A percentile compares a stretch with the other conserved stretches of the same genome.
phyloP scores from a whole-genome alignment of 2,888 invertebrate genomes.

The Adelphocoris suturalis region DNA sequence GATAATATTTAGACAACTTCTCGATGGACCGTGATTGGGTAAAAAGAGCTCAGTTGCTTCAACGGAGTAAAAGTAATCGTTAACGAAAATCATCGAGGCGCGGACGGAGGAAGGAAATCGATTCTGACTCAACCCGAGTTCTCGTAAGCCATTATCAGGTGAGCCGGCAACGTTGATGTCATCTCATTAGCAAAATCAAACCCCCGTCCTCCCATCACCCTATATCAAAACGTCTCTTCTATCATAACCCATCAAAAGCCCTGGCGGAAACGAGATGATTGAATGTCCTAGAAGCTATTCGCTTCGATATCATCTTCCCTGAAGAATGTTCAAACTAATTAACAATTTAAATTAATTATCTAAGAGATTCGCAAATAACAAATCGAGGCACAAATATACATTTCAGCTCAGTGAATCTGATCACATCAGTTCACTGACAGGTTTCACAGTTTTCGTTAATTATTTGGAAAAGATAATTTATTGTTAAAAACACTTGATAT shows the following conservation, averaged over 20 bases:
- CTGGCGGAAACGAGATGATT: too few species aligned
- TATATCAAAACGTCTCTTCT: background rate
- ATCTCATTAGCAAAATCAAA: constrained; percentile 18
- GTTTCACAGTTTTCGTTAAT: too few species aligned
- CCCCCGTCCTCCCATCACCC: background rate
- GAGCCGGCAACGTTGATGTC: background rate
- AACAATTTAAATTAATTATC: background rate
- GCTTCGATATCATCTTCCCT: too few species aligned
- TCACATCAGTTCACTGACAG: too few species aligned
- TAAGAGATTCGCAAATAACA: background rate
- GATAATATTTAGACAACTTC: constrained; percentile 22
- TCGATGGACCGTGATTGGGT: background rate
- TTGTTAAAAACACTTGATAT: too few species aligned
- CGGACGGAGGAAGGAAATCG: background rate
- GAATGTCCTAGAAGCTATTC: too few species aligned
- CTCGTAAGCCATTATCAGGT: background rate
- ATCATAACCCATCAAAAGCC: background rate
- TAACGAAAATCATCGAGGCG: background rate
- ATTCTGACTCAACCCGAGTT: constrained; percentile 21
- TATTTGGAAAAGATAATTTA: too few species aligned
- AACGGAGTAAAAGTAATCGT: background rate
- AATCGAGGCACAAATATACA: background rate
- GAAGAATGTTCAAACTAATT: too few species aligned
- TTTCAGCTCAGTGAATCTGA: too few species aligned
- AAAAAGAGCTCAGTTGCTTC: background rate